phyloP scores from a whole-genome alignment of 2,888 invertebrate genomes.

The Marasmarcha lunaedactyla region DNA sequence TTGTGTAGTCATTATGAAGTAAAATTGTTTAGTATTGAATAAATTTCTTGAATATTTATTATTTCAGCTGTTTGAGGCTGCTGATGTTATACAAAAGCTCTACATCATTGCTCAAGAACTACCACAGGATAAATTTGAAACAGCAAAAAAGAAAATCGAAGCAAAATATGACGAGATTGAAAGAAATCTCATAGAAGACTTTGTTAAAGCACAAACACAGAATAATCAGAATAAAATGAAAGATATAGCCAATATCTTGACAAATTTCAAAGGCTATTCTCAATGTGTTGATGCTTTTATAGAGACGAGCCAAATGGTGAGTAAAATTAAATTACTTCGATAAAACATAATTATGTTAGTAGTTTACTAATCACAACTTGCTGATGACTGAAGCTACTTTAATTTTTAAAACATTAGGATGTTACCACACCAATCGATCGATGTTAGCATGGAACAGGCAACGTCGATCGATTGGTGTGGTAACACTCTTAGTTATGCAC shows the following conservation, averaged over 20 bases:
- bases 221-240: slow-evolving; percentile 92
- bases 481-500: too few relatives aligned
- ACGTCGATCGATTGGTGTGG: too few relatives aligned
- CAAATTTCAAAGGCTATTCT: slow-evolving; percentile 96
- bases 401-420: too few relatives aligned
- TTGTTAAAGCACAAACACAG: slow-evolving; percentile 88
- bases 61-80: slow-evolving; percentile 88
- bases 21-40: too few relatives aligned
- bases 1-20: too few relatives aligned
- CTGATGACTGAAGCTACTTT: too few relatives aligned
- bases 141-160: slow-evolving; percentile 86
- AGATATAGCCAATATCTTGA: slow-evolving; percentile 89
- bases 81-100: slow-evolving; percentile 97
- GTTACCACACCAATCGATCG: too few relatives aligned
- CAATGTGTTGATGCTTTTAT: slow-evolving; percentile 97
- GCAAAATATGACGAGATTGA: slow-evolving; percentile 93
- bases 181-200: slow-evolving; percentile 91
- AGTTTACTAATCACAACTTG: neutral
- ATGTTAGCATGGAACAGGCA: too few relatives aligned
- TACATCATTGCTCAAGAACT: slow-evolving; percentile 96
- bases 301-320: slow-evolving; percentile 93
- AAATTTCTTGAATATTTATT: neutral
- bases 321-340: too few relatives aligned
- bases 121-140: slow-evolving; percentile 87
- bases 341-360: neutral